Evolutionary conservation across 2,113 vertebrate genomes (phyloP).

Genomic region (Cariama cristata): DNA sequence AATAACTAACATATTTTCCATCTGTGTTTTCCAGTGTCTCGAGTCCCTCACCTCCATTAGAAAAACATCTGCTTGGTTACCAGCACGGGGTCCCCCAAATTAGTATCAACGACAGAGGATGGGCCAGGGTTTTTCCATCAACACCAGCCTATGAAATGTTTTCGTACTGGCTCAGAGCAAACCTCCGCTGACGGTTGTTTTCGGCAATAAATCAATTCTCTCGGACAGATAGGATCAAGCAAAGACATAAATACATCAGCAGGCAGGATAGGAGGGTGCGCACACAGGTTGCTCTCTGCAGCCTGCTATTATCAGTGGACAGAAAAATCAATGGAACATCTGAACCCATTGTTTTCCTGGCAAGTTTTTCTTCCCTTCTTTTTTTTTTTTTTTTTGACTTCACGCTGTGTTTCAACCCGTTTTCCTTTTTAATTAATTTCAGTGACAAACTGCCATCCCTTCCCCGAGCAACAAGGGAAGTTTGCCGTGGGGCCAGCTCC

Average conservation of each 20-base stretch:
- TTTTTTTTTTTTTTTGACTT: not conserved
- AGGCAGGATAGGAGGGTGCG: conserved; percentile 32
- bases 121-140: conserved; percentile 47
- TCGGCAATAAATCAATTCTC: not conserved
- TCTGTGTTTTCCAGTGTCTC: not conserved
- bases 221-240: not conserved
- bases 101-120: not conserved
- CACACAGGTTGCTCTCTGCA: not conserved
- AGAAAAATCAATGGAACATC: conserved; percentile 66
- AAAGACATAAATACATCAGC: conserved; percentile 48
- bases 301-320: conserved; percentile 19
- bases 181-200: not conserved
- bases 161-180: not conserved
- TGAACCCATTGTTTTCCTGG: conserved; percentile 67
- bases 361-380: not conserved
- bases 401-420: not conserved
- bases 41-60: not conserved
- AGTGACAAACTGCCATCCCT: not conserved
- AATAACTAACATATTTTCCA: not conserved
- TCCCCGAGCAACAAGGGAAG: not conserved
- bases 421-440: not conserved
- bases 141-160: not conserved
- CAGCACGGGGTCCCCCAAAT: not conserved
- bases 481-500: not conserved
- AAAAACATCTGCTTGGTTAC: not conserved